These are phyloP conservation scores for Syrista parreyssii DNA, from an alignment of 2,888 invertebrate species.

Conservation along the genomic window DNA sequence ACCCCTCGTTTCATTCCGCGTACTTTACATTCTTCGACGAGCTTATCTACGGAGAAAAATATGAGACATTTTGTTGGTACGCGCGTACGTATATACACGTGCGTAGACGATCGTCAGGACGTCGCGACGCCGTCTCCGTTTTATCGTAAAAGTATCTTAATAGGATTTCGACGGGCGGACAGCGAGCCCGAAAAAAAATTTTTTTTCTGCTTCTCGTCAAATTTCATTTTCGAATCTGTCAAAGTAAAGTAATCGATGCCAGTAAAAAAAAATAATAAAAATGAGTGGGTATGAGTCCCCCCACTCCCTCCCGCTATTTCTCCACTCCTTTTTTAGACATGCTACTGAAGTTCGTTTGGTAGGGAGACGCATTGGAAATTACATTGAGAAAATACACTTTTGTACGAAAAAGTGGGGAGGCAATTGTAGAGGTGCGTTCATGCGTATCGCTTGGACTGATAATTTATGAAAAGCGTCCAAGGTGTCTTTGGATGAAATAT, in stretches of 20 bases:
- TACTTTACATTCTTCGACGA: background rate
- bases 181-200: background rate
- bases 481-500: background rate
- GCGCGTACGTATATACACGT: background rate
- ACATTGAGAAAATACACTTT: background rate
- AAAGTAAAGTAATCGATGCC: background rate
- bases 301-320: too few species aligned
- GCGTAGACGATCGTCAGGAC: background rate
- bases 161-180: background rate
- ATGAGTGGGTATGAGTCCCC: too few species aligned
- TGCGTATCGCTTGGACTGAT: background rate
- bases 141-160: background rate
- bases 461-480: background rate
- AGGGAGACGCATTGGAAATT: background rate
- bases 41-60: background rate
- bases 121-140: background rate
- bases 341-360: too few species aligned
- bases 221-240: background rate
- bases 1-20: constrained; percentile 15
- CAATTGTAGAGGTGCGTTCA: background rate
- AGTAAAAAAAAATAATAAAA: background rate
- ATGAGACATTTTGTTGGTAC: background rate
- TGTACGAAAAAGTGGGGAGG: background rate
- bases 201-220: background rate
- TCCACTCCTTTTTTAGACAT: background rate